These are phyloP conservation scores for Eupithecia exiguata DNA, from an alignment of 2,888 invertebrate species.

Conservation along the genomic window DNA sequence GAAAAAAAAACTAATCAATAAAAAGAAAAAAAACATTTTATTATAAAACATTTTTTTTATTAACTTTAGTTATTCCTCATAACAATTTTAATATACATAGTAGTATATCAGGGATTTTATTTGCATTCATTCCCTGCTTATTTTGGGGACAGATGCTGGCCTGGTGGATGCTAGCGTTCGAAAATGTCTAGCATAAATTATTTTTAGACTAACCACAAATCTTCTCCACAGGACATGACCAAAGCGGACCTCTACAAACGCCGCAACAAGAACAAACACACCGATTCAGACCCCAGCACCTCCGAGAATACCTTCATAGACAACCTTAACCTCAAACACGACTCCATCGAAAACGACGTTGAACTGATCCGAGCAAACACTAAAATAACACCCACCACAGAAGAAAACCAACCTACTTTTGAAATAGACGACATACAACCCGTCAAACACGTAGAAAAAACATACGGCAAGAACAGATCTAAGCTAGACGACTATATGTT, in stretches of 20 bases:
- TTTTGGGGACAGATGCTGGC: too few relatives aligned
- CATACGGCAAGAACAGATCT: constrained; percentile 71
- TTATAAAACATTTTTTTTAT: too few relatives aligned
- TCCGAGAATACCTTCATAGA: constrained; percentile 62
- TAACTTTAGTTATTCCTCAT: too few relatives aligned
- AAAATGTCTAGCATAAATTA: background rate
- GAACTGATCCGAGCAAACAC: constrained; percentile 75
- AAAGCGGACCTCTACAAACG: constrained; percentile 79
- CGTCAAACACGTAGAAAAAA: constrained; percentile 75
- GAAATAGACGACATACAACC: constrained; percentile 68
- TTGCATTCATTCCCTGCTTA: too few relatives aligned
- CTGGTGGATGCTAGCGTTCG: too few relatives aligned
- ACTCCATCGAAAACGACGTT: constrained; percentile 75
- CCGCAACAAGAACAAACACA: constrained; percentile 73
- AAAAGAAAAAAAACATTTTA: too few relatives aligned
- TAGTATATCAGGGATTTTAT: too few relatives aligned
- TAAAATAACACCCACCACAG: constrained; percentile 64
- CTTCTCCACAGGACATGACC: constrained; percentile 72
- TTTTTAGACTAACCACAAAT: constrained; percentile 3
- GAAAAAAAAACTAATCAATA: too few relatives aligned
- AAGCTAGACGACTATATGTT: constrained; percentile 77
- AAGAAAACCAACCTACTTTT: constrained; percentile 56
- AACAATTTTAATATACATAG: too few relatives aligned
- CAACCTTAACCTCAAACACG: constrained; percentile 68
- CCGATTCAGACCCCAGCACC: constrained; percentile 62